Evolutionary conservation across 2,113 vertebrate species (phyloP), one percentile per base, ranked within the genome.

Genomic region (Hippocampus guttulatus): DNA sequence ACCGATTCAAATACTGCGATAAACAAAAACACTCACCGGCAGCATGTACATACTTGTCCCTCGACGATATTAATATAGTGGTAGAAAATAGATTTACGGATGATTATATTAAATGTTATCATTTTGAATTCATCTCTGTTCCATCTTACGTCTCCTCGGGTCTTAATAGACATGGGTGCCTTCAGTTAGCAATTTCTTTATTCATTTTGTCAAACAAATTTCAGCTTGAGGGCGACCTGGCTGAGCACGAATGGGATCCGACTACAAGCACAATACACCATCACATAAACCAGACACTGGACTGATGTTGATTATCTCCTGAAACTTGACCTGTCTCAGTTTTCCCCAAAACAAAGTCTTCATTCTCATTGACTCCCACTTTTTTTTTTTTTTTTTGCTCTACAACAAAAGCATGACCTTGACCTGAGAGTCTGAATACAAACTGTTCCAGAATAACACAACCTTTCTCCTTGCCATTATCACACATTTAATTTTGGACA

Each of bases 261-360:
- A 30, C 72, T 74, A 75, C 70, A 78, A 25, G 70, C 60, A 55
- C 67, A 71, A 41, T 61, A 47, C 67, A 76, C 33, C 47, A 67
- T 40, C 14, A 68, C 69, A 61, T 43, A 8, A 11, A 21, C 55
- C 43, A 67, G 75, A 73, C 27, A 69, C 73, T 80, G 71, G 33
- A 77, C 77, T 76, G 81, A 69, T 67, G 60, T 79, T 76, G 73
- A 81, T 82, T 78, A 83, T 71, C 77, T 70, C 27, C 49, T 64
- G 84, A 83, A 81, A 85, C 77, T 71, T 80, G 81, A 86, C 76
- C 81, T 74, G 68, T 71, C 67, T 70, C 64, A 61, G 72, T 86
- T 84, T 77, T 38, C 20, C 69, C 78, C 70, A 69, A 82, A 77
- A 89, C 87, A 88, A 87, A 81, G 86, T 49, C 67, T 69, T 64